Conservation (phyloP, 2,113 vertebrate genomes). For the Vombatus ursinus region DNA sequence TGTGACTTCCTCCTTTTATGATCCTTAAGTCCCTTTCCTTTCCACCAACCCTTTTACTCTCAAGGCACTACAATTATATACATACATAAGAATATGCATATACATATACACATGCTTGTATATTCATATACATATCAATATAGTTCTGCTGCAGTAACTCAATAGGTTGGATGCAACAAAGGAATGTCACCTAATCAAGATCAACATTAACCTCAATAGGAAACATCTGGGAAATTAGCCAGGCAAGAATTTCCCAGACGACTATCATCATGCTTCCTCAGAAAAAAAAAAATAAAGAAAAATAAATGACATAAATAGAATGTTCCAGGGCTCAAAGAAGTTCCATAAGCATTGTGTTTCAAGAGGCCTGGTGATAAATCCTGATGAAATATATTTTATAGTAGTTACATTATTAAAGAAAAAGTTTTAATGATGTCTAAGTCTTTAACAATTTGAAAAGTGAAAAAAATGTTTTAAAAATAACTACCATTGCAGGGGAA, state of each 20-base stretch:
- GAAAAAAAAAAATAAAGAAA: background rate
- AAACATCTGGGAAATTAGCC: background rate
- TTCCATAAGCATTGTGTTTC: background rate
- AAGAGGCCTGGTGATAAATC: background rate
- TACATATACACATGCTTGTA: background rate
- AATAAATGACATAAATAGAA: background rate
- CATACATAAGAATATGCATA: background rate
- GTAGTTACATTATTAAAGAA: background rate
- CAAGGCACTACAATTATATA: background rate
- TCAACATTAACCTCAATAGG: background rate
- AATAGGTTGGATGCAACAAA: background rate
- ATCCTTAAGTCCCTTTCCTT: background rate
- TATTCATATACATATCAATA: background rate
- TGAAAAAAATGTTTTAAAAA: background rate
- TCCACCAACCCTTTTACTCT: background rate
- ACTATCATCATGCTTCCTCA: background rate
- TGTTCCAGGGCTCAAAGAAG: background rate
- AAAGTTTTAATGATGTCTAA: background rate
- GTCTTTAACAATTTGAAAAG: background rate
- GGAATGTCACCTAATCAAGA: background rate
- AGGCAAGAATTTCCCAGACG: background rate
- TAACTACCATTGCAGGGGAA: background rate
- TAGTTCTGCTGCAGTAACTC: background rate
- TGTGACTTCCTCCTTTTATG: background rate
- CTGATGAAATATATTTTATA: background rate